Conservation (phyloP, 2,888 invertebrate genomes). For the Calameuta idolon region DNA sequence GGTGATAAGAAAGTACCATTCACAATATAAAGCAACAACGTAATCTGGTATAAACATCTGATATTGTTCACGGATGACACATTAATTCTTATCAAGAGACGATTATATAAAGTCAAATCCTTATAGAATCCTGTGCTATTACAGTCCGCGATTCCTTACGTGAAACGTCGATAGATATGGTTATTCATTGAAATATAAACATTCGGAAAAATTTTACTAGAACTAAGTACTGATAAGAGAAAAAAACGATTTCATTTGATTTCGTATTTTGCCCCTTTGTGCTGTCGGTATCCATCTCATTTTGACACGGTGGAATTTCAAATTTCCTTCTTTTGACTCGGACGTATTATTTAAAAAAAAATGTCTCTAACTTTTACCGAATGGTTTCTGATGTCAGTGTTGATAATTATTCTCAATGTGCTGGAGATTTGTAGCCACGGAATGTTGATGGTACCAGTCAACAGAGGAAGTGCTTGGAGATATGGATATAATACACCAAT, state of each 20-base stretch:
- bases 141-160: neutral
- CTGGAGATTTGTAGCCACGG: slow-evolving; percentile 67
- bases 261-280: neutral
- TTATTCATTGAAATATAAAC: neutral
- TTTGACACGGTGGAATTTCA: neutral
- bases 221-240: neutral
- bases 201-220: too few species aligned
- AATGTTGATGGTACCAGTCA: slow-evolving; percentile 69
- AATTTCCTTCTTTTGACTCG: neutral
- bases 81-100: neutral
- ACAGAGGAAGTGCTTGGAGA: slow-evolving; percentile 71
- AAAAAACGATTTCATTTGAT: neutral
- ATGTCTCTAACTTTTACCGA: neutral
- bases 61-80: neutral
- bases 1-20: neutral
- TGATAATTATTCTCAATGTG: neutral
- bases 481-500: slow-evolving; percentile 65
- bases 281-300: neutral
- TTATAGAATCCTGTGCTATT: neutral
- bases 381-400: neutral
- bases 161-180: neutral
- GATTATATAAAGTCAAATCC: neutral
- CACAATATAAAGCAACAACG: neutral
- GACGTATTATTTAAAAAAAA: neutral
- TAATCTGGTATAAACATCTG: neutral